A percentile compares a stretch with the other conserved stretches of the same genome.
Evolutionary conservation across 2,797 vertebrate genomes (phyloP).

Genomic region (Epinephelus coioides): DNA sequence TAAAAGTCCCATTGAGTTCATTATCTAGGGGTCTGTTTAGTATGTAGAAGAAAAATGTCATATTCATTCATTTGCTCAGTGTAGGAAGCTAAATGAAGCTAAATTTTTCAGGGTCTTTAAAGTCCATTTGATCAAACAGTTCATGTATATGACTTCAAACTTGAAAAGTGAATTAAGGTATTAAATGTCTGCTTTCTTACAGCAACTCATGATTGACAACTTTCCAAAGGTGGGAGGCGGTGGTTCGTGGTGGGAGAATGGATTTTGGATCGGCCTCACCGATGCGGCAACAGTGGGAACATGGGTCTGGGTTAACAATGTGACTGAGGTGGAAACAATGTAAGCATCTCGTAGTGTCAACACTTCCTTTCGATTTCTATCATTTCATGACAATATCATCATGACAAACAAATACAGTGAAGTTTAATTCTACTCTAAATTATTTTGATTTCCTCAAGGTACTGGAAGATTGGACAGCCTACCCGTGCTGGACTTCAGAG

Average conservation of each 20-base stretch:
- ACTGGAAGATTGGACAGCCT: conserved; percentile 66
- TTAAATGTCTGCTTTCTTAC: conserved; percentile 1
- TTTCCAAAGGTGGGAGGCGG: neutral
- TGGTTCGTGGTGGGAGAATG: conserved; percentile 32
- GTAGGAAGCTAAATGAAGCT: neutral
- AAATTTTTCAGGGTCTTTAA: neutral
- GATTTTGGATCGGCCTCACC: conserved; percentile 75
- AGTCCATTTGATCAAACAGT: neutral
- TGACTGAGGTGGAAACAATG: conserved; percentile 49
- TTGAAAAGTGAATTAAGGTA: neutral
- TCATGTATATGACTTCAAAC: neutral
- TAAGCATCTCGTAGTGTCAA: conserved; percentile 38
- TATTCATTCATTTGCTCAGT: neutral
- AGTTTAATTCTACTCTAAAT: neutral
- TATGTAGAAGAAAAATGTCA: neutral
- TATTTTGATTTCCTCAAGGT: conserved; percentile 50
- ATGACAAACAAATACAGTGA: neutral
- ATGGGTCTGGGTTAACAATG: conserved; percentile 76
- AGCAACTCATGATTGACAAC: conserved; percentile 52
- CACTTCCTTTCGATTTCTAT: neutral
- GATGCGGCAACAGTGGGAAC: conserved; percentile 13
- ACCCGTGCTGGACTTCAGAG: neutral
- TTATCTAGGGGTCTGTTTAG: neutral
- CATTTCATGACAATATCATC: neutral
- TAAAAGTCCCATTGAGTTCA: neutral